Percentiles rank a stretch among this genome's conserved stretches.
Conservation (phyloP, 2,113 vertebrate genomes). For the Mixornis gularis region DNA sequence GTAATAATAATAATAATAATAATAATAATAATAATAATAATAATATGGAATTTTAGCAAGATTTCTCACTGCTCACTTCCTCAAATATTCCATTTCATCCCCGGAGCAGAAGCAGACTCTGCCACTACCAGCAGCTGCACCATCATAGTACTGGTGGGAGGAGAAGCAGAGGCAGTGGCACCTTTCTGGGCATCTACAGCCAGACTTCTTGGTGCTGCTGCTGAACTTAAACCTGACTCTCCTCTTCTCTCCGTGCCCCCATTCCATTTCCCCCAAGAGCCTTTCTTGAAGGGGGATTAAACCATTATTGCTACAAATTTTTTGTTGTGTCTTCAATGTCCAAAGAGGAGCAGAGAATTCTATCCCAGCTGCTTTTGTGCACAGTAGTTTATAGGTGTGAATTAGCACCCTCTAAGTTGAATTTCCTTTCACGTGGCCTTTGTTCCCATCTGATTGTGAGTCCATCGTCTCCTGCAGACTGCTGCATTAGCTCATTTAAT, state of each 20-base stretch:
- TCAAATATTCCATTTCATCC: background rate
- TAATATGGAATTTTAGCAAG: background rate
- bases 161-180: background rate
- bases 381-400: background rate
- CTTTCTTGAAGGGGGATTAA: background rate
- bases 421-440: background rate
- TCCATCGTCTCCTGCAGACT: background rate
- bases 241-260: background rate
- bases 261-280: background rate
- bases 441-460: background rate
- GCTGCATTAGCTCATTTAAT: background rate
- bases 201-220: background rate
- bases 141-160: background rate
- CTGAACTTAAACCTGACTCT: background rate
- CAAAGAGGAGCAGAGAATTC: background rate
- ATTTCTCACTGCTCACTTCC: background rate
- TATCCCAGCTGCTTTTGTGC: background rate
- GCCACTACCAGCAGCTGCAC: background rate
- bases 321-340: background rate
- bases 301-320: background rate
- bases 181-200: background rate
- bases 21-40: background rate
- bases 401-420: background rate
- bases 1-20: background rate
- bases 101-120: background rate